Evolutionary conservation across 2,888 invertebrate species (phyloP).

Genomic region (Germaria angustata): DNA sequence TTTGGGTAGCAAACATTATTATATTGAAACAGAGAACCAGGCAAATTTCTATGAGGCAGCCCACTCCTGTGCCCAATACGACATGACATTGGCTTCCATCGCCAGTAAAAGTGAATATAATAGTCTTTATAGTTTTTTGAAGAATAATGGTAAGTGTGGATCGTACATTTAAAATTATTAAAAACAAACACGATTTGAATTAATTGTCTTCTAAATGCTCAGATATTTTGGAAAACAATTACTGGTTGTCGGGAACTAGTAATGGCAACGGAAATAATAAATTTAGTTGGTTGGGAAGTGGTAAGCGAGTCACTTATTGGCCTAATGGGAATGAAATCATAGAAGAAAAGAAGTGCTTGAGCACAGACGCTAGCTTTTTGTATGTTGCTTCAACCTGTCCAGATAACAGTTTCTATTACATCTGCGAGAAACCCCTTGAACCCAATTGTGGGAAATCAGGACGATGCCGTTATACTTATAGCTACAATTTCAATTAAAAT

Average conservation of each 20-base stretch:
- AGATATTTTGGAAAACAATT: not conserved
- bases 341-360: too few relatives aligned
- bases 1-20: slow-evolving; percentile 59
- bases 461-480: slow-evolving; percentile 47
- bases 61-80: slow-evolving; percentile 64
- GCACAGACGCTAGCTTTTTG: too few relatives aligned
- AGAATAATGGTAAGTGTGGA: slow-evolving; percentile 41
- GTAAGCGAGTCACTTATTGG: not conserved
- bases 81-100: slow-evolving; percentile 67
- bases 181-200: too few relatives aligned
- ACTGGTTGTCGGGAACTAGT: not conserved
- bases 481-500: slow-evolving; percentile 7
- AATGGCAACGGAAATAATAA: too few relatives aligned
- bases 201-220: too few relatives aligned
- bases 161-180: too few relatives aligned
- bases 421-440: slow-evolving; percentile 40
- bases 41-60: slow-evolving; percentile 69
- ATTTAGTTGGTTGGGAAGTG: slow-evolving; percentile 17
- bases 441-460: slow-evolving; percentile 42
- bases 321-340: too few relatives aligned
- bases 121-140: slow-evolving; percentile 29
- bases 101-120: slow-evolving; percentile 40
- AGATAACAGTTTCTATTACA: not conserved
- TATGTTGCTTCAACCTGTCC: too few relatives aligned
- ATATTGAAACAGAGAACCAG: slow-evolving; percentile 41